These are phyloP conservation scores for Leptura quadrifasciata DNA, from an alignment of 2,888 invertebrate species.

Conservation along the genomic window DNA sequence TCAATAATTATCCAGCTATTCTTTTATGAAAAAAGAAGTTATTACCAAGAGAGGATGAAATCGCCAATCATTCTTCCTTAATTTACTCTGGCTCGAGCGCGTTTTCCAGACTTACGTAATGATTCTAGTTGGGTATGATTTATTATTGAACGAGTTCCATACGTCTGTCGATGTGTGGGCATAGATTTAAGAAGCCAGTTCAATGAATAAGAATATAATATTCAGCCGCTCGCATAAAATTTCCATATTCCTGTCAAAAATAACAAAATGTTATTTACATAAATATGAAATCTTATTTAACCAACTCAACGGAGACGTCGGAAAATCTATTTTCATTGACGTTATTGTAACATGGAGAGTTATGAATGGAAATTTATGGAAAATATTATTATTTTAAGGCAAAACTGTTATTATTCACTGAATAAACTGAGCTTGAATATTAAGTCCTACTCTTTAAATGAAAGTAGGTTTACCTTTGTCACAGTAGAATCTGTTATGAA, in stretches of 20 bases:
- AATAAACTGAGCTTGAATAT: background rate
- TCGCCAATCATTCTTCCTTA: no score
- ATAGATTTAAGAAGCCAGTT: background rate
- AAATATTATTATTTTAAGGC: background rate
- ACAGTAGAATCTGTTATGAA: no score
- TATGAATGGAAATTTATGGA: conserved; percentile 9
- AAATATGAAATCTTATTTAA: conserved; percentile 27
- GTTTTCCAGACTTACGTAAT: no score
- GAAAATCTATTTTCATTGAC: background rate
- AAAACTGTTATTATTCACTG: background rate
- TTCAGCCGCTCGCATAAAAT: conserved; percentile 9
- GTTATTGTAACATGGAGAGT: background rate
- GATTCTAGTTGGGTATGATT: no score
- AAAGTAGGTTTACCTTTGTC: no score
- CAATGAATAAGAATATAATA: conserved; percentile 26
- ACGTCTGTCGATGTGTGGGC: conserved; percentile 5
- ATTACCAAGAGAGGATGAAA: no score
- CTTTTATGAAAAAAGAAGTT: no score
- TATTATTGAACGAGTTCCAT: background rate
- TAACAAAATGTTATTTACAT: conserved; percentile 27
- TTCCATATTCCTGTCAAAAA: conserved; percentile 31
- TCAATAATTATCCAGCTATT: no score
- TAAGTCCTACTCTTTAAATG: no score
- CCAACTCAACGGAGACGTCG: conserved; percentile 10
- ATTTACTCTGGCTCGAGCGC: no score